phyloP scores from a whole-genome alignment of 2,797 vertebrate species.

The Manis javanica region DNA sequence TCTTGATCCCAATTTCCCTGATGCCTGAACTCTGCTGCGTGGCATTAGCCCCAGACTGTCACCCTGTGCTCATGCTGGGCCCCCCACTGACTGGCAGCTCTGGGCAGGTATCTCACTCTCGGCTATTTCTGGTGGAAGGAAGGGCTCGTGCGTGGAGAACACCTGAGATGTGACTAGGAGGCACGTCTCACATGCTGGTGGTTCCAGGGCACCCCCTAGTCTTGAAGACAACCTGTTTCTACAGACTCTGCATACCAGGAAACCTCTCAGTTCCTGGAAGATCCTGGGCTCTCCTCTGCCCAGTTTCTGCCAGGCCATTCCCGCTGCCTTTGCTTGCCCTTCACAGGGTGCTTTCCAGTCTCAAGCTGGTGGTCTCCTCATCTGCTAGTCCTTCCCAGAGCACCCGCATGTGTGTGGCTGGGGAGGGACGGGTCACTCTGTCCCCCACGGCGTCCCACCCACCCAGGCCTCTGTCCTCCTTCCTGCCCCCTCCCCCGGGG shows the following conservation, averaged over 20 bases:
- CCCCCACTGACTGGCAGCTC: rapidly evolving
- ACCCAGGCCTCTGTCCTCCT: too few species aligned
- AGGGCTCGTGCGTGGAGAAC: background rate
- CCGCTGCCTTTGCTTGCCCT: too few species aligned
- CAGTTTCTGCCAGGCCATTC: background rate
- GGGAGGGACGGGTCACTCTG: background rate
- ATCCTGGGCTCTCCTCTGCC: background rate
- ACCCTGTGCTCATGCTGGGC: background rate
- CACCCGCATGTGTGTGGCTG: rapidly evolving
- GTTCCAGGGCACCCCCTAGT: rapidly evolving
- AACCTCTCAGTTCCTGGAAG: background rate
- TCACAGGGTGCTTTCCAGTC: background rate
- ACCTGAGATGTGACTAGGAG: background rate
- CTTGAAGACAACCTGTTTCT: rapidly evolving
- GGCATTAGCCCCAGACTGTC: background rate
- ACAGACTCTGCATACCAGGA: background rate
- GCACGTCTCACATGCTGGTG: background rate
- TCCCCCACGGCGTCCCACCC: background rate
- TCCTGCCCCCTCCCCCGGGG: too few species aligned
- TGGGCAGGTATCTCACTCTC: rapidly evolving
- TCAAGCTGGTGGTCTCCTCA: background rate
- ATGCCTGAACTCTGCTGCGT: rapidly evolving
- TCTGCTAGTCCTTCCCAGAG: background rate
- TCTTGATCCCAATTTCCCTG: background rate
- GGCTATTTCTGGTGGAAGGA: background rate